Conservation (phyloP, 2,113 vertebrate genomes). For the Sciurus niger region DNA sequence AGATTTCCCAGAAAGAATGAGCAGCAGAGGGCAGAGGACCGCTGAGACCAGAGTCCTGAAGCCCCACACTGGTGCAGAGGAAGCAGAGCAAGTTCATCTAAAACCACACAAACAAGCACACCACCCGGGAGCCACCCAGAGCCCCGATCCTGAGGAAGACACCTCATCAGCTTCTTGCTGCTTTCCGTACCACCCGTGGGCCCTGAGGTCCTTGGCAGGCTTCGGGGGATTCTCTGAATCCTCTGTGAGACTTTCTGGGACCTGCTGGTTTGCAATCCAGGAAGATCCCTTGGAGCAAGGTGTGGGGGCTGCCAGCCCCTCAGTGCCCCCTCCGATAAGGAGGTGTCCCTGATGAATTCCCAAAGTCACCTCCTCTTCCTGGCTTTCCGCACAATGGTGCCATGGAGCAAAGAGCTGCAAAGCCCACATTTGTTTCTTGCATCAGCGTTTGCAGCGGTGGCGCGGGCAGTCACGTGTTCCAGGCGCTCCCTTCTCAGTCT, state of each 20-base stretch:
- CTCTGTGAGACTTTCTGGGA: neutral
- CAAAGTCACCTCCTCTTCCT: neutral
- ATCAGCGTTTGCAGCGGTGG: neutral
- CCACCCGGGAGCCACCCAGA: neutral
- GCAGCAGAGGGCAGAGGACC: rapidly evolving
- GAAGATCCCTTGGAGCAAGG: neutral
- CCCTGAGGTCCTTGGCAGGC: neutral
- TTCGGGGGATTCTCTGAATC: neutral
- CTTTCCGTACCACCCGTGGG: neutral
- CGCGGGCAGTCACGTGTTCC: no score
- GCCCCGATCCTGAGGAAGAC: no score
- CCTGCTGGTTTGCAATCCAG: neutral
- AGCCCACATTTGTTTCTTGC: neutral
- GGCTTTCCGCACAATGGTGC: neutral
- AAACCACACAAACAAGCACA: neutral
- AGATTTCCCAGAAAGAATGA: neutral
- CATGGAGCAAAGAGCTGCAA: neutral
- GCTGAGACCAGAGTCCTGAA: neutral
- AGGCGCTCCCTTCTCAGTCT: neutral
- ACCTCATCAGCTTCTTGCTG: neutral
- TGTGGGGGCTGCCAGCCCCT: neutral
- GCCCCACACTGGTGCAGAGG: neutral
- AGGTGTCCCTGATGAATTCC: neutral
- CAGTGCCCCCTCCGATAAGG: rapidly evolving
- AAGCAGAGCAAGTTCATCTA: neutral